phyloP scores from a whole-genome alignment of 2,888 invertebrate genomes.

The Muscina levida region DNA sequence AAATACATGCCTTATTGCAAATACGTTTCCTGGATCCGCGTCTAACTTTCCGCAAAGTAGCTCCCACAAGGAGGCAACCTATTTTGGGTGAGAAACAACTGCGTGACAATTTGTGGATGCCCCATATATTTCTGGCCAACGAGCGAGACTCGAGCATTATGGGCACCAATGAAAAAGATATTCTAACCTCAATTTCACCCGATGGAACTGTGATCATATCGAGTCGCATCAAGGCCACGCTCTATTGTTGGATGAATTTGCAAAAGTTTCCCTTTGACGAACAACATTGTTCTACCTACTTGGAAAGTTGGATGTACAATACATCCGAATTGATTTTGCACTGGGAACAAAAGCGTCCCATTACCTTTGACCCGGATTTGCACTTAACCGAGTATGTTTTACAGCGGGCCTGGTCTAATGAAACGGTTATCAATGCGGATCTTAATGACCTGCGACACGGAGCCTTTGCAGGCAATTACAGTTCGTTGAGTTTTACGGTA shows the following conservation, averaged over 20 bases:
- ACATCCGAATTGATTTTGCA: conserved; percentile 86
- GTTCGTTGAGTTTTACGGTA: conserved; percentile 89
- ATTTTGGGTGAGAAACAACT: conserved; percentile 87
- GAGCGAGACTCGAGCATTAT: conserved; percentile 88
- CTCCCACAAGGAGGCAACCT: conserved; percentile 84
- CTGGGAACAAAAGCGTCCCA: conserved; percentile 88
- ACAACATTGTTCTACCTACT: conserved; percentile 88
- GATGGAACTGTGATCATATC: conserved; percentile 90
- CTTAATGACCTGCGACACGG: conserved; percentile 85
- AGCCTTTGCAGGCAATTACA: conserved; percentile 90
- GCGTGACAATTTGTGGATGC: conserved; percentile 89
- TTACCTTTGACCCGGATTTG: conserved; percentile 87
- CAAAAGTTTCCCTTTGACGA: conserved; percentile 94
- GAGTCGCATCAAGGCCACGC: conserved; percentile 88
- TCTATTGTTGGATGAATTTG: conserved; percentile 92
- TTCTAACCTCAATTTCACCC: conserved; percentile 89
- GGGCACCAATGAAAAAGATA: conserved; percentile 88
- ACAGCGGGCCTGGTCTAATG: conserved; percentile 86
- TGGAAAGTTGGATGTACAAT: conserved; percentile 93
- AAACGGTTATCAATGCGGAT: conserved; percentile 86
- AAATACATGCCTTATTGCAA: conserved; percentile 89
- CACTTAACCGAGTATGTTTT: conserved; percentile 91
- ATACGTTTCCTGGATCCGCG: conserved; percentile 88
- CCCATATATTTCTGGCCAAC: conserved; percentile 90
- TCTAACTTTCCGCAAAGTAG: conserved; percentile 84